Evolutionary conservation across 2,113 vertebrate genomes (phyloP), one percentile per base, ranked within the genome.

Genomic region (Phrynosoma blainvillii): DNA sequence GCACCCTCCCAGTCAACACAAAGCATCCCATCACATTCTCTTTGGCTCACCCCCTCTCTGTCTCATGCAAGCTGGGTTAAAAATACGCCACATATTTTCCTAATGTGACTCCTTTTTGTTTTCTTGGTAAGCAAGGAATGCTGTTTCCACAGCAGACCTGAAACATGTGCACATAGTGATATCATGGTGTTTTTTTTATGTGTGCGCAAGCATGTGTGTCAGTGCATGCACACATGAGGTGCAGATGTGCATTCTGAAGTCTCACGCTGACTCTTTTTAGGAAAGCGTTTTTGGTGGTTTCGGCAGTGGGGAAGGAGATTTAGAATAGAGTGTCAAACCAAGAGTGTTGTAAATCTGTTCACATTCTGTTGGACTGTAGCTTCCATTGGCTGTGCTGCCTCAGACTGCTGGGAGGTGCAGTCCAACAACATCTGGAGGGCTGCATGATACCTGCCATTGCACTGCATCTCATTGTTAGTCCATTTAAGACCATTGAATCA

Each of bases 51-150:
- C 1, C 36, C 36, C 36, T 36, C 2, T 36, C 36, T 36, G 36
- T 36, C 36, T 87, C 92, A 90, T 75, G 70, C 68, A 78, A 92
- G 65, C 40, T 84, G 79, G 88, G 94, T 83, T 95, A 90, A 93
- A 94, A 95, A 94, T 92, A 93, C 90, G 92, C 83, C 30, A 5
- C 93, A 91, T 91, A 91, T 84, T 93, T 94, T 95, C 94, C 93
- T 91, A 93, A 92, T 84, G 90, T n/a, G 90, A 78, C 93, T 91
- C 82, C 90, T 91, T 90, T 92, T 89, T 8, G 0, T 36, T 36
- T 36, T 36, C 36, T 18, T 90, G 89, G 90, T 30, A 87, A 88
- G 90, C 85, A 80, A 88, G 87, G 56, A 84, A 88, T 83, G 66
- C 0, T 0, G 84, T 86, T 7, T 2, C 87, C 85, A 32, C 54